Evolutionary conservation across 2,888 invertebrate species (phyloP).

Genomic region (Ectemnius cavifrons): DNA sequence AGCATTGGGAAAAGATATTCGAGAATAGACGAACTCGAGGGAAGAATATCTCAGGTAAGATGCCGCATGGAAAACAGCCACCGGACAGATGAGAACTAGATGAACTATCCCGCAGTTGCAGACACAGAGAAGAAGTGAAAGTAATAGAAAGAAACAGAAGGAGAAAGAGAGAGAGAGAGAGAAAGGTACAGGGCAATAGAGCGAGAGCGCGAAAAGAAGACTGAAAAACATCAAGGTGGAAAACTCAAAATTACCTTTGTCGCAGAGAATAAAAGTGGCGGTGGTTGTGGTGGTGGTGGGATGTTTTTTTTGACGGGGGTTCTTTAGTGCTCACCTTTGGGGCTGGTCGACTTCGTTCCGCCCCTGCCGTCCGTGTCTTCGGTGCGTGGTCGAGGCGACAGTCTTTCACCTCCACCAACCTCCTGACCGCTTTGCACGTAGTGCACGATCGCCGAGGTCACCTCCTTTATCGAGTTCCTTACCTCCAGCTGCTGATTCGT

Average conservation of each 20-base stretch:
- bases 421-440: slow-evolving; percentile 84
- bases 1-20: background rate
- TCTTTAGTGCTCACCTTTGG: slow-evolving; percentile 78
- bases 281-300: slow-evolving; percentile 70
- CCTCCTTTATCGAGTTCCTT: slow-evolving; percentile 91
- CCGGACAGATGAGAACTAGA: background rate
- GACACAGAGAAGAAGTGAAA: slow-evolving; percentile 12
- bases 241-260: slow-evolving; percentile 75
- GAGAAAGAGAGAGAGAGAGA: slow-evolving; percentile 32
- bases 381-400: slow-evolving; percentile 73
- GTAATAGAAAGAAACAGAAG: slow-evolving; percentile 27
- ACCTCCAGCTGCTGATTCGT: slow-evolving; percentile 77
- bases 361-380: slow-evolving; percentile 73
- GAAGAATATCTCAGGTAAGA: background rate
- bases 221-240: slow-evolving; percentile 56
- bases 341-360: slow-evolving; percentile 76
- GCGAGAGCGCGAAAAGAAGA: slow-evolving; percentile 30
- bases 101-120: background rate
- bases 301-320: slow-evolving; percentile 66
- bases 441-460: slow-evolving; percentile 94
- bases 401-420: slow-evolving; percentile 73
- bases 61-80: slow-evolving; percentile 1
- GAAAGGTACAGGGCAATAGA: slow-evolving; percentile 28
- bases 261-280: slow-evolving; percentile 73
- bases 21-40: slow-evolving; percentile 6